Evolutionary conservation across 2,113 vertebrate species (phyloP), one percentile per base, ranked within the genome.

Genomic region (Gnathonemus longibarbis): DNA sequence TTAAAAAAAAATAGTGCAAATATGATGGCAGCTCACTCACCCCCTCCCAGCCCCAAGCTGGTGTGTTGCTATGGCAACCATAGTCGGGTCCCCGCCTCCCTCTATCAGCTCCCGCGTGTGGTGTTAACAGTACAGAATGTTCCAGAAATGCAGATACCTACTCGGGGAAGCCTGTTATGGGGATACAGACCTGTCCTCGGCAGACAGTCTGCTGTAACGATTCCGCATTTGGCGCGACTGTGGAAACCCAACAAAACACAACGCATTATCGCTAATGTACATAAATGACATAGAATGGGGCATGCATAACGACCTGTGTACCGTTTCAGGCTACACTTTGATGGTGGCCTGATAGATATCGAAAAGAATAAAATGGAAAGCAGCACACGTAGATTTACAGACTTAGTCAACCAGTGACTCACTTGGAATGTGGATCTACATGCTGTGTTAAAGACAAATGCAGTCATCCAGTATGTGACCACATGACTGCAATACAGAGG

Each of bases 51-150:
- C 39, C 24, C 83, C 45, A 84, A 45, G 39, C 83, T 48, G 83
- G 45, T 84, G 45, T 48, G 31, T 89, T 66, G 50, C 88, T 66
- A 83, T 84, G 49, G 88, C 31, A 89, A 89, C 74, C 88, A 11
- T 49, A n/a, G 35, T 74, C 31, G 35, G 74, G 70, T 83, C 49
- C 83, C 42, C n/a, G 62, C 42, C 66, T 88, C 21, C 45, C 88
- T 70, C 58, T 74, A 58, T 88, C 88, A 88, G 53, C 88, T 48
- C 31, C 86, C 21, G n/a, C 15, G 9, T 70, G 21, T 46, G 39
- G 13, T 46, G 42, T 62, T 58, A 52, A 39, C 46, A 89, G 66
- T 35, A 53, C 31, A 46, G 70, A 39, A 53, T 39, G 70, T 83
- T 80, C 48, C 27, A 52, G 70, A 52, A 42, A 39, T 35, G 87